Evolutionary conservation across 2,113 vertebrate genomes (phyloP).

Genomic region (Oenanthe oenanthe): DNA sequence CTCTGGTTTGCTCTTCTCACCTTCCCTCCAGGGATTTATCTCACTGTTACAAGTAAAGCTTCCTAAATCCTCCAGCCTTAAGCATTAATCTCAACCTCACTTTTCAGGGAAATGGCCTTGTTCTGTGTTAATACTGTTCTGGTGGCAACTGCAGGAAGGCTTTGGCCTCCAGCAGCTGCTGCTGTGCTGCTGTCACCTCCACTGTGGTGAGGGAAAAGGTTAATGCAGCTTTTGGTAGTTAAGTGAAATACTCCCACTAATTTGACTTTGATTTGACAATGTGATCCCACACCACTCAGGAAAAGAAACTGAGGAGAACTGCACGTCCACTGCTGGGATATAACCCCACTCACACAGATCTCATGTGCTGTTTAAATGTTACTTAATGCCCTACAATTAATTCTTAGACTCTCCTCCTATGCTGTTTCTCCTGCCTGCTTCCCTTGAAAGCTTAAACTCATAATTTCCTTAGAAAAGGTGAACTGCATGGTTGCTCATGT

Average conservation of each 20-base stretch:
- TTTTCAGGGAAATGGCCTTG: neutral
- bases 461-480: neutral
- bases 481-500: neutral
- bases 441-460: neutral
- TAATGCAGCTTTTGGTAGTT: neutral
- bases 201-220: neutral
- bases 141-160: neutral
- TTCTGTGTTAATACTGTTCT: neutral
- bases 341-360: neutral
- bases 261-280: neutral
- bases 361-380: neutral
- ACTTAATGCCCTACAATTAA: neutral
- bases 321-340: neutral
- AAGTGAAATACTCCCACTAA: neutral
- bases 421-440: neutral
- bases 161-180: neutral
- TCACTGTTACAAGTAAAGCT: neutral
- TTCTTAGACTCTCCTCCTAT: neutral
- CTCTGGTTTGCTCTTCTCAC: neutral
- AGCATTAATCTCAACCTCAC: neutral
- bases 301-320: neutral
- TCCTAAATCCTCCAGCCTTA: neutral
- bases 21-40: neutral
- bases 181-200: rapidly evolving
- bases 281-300: neutral